Evolutionary conservation across 2,113 vertebrate genomes (phyloP).

Genomic region (Pseudorhombus dupliciocellatus): DNA sequence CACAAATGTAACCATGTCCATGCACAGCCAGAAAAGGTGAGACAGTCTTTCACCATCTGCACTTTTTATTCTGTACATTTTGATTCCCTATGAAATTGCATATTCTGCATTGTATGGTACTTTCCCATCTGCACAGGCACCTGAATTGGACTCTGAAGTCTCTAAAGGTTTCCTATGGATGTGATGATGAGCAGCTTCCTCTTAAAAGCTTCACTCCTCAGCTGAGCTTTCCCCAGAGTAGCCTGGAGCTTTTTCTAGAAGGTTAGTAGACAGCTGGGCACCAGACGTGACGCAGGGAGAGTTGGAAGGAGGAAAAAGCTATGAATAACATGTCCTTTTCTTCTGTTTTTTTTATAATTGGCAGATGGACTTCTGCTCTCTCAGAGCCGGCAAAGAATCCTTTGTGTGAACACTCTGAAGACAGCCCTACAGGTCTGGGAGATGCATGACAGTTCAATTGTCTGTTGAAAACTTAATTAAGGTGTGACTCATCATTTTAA

Average conservation of each 20-base stretch:
- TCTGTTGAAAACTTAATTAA: neutral
- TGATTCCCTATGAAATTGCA: neutral
- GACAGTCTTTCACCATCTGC: constrained; percentile 11
- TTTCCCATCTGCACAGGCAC: constrained; percentile 79
- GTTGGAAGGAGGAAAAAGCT: neutral
- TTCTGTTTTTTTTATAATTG: constrained; percentile 7
- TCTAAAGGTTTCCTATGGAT: constrained; percentile 85
- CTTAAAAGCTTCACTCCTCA: constrained; percentile 89
- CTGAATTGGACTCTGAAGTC: constrained; percentile 95
- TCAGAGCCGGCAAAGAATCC: constrained; percentile 94
- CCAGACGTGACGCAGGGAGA: constrained; percentile 3
- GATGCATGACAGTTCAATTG: neutral
- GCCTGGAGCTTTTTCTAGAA: constrained; percentile 88
- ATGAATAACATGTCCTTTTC: constrained; percentile 12
- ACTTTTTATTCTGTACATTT: neutral
- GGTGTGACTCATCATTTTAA: constrained; percentile 1
- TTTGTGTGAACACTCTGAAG: constrained; percentile 91
- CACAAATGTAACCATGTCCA: constrained; percentile 90
- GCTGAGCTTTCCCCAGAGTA: constrained; percentile 91
- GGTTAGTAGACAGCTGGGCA: constrained; percentile 75
- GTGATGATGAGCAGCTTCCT: constrained; percentile 87
- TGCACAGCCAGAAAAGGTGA: constrained; percentile 97
- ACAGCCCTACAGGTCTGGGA: constrained; percentile 85
- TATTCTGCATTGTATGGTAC: neutral
- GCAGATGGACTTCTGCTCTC: constrained; percentile 95